These are phyloP conservation scores for Papilio gigon DNA, from an alignment of 2,888 invertebrate species.

Conservation along the genomic window DNA sequence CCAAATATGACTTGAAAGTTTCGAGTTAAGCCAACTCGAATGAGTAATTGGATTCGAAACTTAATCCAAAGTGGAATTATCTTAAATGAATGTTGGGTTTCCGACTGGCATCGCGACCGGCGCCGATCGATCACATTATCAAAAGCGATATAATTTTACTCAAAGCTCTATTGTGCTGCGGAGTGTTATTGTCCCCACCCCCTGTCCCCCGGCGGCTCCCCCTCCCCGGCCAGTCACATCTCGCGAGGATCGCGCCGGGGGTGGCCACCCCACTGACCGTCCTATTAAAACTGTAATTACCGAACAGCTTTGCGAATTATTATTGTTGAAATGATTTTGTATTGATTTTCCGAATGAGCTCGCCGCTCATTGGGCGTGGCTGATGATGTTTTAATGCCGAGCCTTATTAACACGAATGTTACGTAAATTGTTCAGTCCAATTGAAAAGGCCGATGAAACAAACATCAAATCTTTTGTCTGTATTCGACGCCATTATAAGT, in stretches of 20 bases:
- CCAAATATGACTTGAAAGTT: constrained; percentile 1
- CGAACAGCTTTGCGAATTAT: constrained; percentile 65
- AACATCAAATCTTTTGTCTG: background rate
- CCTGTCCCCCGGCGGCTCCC: constrained; percentile 45
- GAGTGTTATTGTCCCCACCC: constrained; percentile 53
- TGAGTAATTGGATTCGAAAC: constrained; percentile 20
- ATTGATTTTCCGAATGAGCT: constrained; percentile 58
- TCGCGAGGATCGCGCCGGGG: constrained; percentile 43
- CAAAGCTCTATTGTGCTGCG: constrained; percentile 63
- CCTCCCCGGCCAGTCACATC: constrained; percentile 43
- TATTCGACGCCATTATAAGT: too few species aligned
- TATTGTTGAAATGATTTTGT: constrained; percentile 69
- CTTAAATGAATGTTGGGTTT: constrained; percentile 38
- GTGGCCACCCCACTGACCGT: constrained; percentile 62
- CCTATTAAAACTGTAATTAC: constrained; percentile 79
- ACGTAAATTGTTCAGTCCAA: background rate
- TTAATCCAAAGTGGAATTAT: constrained; percentile 22
- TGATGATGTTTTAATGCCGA: constrained; percentile 30
- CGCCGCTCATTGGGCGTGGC: constrained; percentile 3
- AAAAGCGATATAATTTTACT: constrained; percentile 67
- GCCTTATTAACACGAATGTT: background rate
- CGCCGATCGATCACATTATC: constrained; percentile 60
- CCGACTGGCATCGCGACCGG: constrained; percentile 46
- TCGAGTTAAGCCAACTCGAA: background rate
- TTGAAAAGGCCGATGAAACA: background rate